phyloP scores from a whole-genome alignment of 2,797 vertebrate species.

The Danionella dracula region DNA sequence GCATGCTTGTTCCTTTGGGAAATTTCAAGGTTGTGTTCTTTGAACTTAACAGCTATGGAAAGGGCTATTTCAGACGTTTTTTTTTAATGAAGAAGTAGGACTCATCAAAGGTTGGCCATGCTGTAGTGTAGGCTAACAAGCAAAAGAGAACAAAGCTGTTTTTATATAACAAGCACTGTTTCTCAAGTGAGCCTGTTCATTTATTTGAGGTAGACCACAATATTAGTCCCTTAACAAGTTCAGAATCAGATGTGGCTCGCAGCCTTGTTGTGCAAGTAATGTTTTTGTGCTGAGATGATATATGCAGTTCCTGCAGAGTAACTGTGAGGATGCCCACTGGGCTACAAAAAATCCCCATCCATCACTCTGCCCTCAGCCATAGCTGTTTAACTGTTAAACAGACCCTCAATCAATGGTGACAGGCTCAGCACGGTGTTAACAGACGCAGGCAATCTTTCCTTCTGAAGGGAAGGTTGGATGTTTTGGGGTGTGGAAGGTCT shows the following conservation, averaged over 20 bases:
- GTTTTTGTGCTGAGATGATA: constrained; percentile 22
- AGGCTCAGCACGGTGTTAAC: constrained; percentile 50
- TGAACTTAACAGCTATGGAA: not conserved
- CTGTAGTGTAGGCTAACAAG: constrained; percentile 41
- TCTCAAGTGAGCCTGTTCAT: constrained; percentile 24
- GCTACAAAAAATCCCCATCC: constrained; percentile 45
- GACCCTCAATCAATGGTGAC: constrained; percentile 45
- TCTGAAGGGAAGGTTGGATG: constrained; percentile 20
- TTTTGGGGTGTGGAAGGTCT: constrained; percentile 3
- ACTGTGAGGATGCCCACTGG: constrained; percentile 37
- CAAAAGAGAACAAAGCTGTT: constrained; percentile 14
- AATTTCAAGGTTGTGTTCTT: constrained; percentile 14
- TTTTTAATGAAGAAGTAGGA: constrained; percentile 37
- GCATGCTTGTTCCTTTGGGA: constrained; percentile 15
- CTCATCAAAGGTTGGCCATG: constrained; percentile 36
- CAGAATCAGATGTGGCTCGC: constrained; percentile 4
- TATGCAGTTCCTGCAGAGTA: constrained; percentile 31
- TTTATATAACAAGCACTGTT: constrained; percentile 26
- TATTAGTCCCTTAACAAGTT: constrained; percentile 26
- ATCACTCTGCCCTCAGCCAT: constrained; percentile 41
- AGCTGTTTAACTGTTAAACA: constrained; percentile 46
- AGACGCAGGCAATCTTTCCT: constrained; percentile 34
- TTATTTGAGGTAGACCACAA: constrained; percentile 12
- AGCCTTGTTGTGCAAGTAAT: not conserved
- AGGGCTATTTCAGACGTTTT: constrained; percentile 25